phyloP scores from a whole-genome alignment of 2,888 invertebrate genomes.

The Eulithis testata region DNA sequence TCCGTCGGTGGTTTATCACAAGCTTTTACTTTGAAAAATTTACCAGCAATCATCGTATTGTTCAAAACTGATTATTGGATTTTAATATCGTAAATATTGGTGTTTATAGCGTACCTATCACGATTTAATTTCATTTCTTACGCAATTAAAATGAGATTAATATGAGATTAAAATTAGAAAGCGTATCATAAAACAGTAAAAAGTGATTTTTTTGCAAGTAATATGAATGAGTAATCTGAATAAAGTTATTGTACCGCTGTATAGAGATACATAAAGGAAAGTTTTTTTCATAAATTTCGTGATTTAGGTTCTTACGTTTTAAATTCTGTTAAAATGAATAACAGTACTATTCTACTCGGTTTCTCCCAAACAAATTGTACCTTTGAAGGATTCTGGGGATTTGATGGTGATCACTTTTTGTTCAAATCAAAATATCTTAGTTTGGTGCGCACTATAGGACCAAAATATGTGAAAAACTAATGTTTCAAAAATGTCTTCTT shows the following conservation, averaged over 20 bases:
- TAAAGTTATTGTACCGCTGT: neutral
- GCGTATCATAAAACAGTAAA: conserved; percentile 77
- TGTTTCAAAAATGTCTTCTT: conserved; percentile 1
- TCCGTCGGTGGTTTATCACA: too few species aligned
- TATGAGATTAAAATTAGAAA: conserved; percentile 77
- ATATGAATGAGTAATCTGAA: neutral
- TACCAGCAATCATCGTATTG: neutral
- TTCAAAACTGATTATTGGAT: neutral
- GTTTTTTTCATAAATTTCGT: neutral
- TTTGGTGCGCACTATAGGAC: too few species aligned
- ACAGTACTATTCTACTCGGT: too few species aligned
- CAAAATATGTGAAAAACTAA: too few species aligned
- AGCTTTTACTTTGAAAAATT: too few species aligned
- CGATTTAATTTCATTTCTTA: conserved; percentile 29
- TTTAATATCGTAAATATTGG: conserved; percentile 17
- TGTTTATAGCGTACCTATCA: conserved; percentile 25
- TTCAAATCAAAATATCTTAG: too few species aligned
- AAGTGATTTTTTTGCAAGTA: conserved; percentile 50
- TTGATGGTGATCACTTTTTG: too few species aligned
- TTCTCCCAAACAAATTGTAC: too few species aligned
- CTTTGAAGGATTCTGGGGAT: too few species aligned
- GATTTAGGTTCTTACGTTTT: too few species aligned
- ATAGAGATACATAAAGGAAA: neutral
- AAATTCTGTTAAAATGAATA: too few species aligned
- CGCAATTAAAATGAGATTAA: conserved; percentile 77